Evolutionary conservation across 23 tunicate species (phyloP).

Genomic region (Aplidium turbinatum): DNA sequence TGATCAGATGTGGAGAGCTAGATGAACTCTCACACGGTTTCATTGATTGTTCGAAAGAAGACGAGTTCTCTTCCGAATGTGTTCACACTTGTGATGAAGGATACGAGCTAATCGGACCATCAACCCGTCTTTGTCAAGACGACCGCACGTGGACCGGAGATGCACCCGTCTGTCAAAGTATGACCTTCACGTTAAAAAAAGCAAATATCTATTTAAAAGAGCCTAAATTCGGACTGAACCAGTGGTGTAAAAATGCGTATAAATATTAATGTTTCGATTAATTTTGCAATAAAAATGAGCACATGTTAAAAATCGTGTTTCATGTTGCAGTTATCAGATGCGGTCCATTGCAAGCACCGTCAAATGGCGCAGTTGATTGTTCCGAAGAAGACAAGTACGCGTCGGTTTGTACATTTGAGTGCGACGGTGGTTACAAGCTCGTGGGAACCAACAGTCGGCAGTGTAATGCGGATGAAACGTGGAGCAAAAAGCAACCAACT

Average conservation of each 20-base stretch:
- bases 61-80: conserved; percentile 53
- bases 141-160: conserved; percentile 58
- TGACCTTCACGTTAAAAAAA: conserved; percentile 15
- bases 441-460: conserved; percentile 37
- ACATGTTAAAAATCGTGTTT: no score
- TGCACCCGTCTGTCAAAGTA: conserved; percentile 46
- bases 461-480: conserved; percentile 55
- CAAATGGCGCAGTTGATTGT: conserved; percentile 66
- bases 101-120: conserved; percentile 39
- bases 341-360: conserved; percentile 49
- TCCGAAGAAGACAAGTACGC: conserved; percentile 44
- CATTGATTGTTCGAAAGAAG: conserved; percentile 53
- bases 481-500: conserved; percentile 60
- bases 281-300: no score
- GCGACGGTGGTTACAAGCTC: conserved; percentile 60
- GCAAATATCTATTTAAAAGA: no score
- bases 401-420: conserved; percentile 63
- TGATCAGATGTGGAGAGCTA: conserved; percentile 49
- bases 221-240: no score
- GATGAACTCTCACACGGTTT: conserved; percentile 53
- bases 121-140: conserved; percentile 34
- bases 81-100: conserved; percentile 54
- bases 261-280: no score
- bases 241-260: no score
- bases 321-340: conserved; percentile 68